phyloP scores from a whole-genome alignment of 2,113 vertebrate species.

The Rousettus leschenaultii region DNA sequence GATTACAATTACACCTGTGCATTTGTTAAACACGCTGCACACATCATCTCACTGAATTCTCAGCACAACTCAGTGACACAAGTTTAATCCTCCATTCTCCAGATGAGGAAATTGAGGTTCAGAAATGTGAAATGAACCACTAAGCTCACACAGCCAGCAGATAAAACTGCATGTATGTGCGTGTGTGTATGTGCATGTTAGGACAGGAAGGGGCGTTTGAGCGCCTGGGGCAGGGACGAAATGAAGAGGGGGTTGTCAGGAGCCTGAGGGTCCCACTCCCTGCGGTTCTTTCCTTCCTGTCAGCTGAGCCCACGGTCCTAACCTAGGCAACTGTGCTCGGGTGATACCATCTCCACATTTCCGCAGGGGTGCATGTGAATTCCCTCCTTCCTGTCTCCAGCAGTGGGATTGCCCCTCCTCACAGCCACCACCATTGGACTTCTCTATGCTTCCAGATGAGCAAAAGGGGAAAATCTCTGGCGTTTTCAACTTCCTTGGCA shows the following conservation, averaged over 20 bases:
- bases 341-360: constrained; percentile 69
- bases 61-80: not conserved
- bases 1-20: not conserved
- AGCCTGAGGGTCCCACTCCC: not conserved
- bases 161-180: not conserved
- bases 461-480: not conserved
- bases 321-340: not conserved
- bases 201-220: not conserved
- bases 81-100: not conserved
- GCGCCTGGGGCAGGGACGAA: not conserved
- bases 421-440: constrained; percentile 11
- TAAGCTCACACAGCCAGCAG: not conserved
- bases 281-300: constrained; percentile 50
- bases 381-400: not conserved
- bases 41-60: not conserved
- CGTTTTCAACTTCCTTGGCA: constrained; percentile 49
- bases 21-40: not conserved
- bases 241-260: not conserved
- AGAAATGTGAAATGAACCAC: not conserved
- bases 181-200: rapidly evolving
- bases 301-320: not conserved
- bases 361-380: not conserved
- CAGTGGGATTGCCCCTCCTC: not conserved
- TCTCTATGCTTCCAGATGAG: not conserved
- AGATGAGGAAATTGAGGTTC: not conserved